Evolutionary conservation across 2,888 invertebrate species (phyloP), one percentile per base, ranked within the genome.

Genomic region (Notodonta dromedarius): DNA sequence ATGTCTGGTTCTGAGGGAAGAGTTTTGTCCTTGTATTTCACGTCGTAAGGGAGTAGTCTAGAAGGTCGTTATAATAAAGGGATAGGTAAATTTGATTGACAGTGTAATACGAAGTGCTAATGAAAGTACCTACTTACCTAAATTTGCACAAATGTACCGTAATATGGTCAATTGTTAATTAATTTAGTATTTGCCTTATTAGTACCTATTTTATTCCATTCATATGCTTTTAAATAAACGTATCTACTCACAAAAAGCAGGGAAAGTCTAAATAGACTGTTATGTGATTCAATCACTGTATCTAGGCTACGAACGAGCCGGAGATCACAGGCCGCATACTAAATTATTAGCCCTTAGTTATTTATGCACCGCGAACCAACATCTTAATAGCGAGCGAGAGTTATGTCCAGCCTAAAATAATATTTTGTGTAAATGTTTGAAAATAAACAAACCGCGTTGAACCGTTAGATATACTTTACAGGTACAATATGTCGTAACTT

Each of bases 351-450:
- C 86, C 90, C 88, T 86, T 85, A 88, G 86, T 91, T 91, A 93
- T 91, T 93, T 92, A 93, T 93, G 92, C 91, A 91, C 88, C 89
- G 82, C 86, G 88, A 87, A 84, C 87, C 83, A 91, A 91, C 92
- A 91, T 92, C 93, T 93, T 91, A 93, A 91, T 93, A 88, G 91
- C 86, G 71, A 80, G 77, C 74, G 78, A 77, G 90, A 92, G 87
- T 91, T 89, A 91, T 87, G 90, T 90, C 88, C 89, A 90, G 83
- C 93, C 92, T 92, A 90, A 93, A 91, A 93, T 90, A 91, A 92
- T 93, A 92, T 92, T 93, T 91, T 90, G 91, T 85, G 87, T 89
- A 89, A 92, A 91, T 89, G 87, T 90, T 91, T 87, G 88, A 88
- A 91, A 91, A 89, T 91, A 92, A 92, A 92, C 90, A 90, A 88